Conservation (phyloP, 2,888 invertebrate species). For the Erebia ligea region DNA sequence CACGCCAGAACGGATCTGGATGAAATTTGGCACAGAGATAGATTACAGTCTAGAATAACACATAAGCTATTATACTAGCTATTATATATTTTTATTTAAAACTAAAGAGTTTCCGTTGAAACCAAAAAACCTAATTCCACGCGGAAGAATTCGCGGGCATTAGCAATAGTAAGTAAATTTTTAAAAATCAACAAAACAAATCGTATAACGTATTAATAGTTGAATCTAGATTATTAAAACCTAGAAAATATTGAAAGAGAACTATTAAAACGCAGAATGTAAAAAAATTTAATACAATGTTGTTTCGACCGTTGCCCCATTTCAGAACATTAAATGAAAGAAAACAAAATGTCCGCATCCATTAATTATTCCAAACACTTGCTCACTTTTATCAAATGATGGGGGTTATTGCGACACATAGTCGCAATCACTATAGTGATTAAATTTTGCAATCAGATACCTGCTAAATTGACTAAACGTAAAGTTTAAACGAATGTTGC, state of each 20-base stretch:
- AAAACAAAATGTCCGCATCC: background rate
- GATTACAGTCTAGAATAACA: too few species aligned
- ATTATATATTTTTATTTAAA: too few species aligned
- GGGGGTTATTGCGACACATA: background rate
- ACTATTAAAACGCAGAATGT: background rate
- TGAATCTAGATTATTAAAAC: background rate
- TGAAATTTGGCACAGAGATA: too few species aligned
- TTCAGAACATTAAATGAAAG: background rate
- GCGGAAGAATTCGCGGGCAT: too few species aligned
- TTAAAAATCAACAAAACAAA: too few species aligned
- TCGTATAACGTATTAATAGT: background rate
- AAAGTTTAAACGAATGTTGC: too few species aligned
- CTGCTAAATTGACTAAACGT: too few species aligned
- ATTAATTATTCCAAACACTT: slow-evolving; percentile 19
- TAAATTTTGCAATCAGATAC: background rate
- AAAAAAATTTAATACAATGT: background rate
- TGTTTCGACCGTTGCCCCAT: background rate
- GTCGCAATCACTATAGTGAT: background rate
- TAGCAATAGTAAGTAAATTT: too few species aligned
- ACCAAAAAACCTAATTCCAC: too few species aligned
- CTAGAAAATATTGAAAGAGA: background rate
- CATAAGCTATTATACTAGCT: too few species aligned
- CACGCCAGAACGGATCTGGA: too few species aligned
- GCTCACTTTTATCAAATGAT: slow-evolving; percentile 16
- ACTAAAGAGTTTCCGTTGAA: too few species aligned